Base-by-base conservation (phyloP, 2,797 vertebrate species). In the Poecilia picta region DNA sequence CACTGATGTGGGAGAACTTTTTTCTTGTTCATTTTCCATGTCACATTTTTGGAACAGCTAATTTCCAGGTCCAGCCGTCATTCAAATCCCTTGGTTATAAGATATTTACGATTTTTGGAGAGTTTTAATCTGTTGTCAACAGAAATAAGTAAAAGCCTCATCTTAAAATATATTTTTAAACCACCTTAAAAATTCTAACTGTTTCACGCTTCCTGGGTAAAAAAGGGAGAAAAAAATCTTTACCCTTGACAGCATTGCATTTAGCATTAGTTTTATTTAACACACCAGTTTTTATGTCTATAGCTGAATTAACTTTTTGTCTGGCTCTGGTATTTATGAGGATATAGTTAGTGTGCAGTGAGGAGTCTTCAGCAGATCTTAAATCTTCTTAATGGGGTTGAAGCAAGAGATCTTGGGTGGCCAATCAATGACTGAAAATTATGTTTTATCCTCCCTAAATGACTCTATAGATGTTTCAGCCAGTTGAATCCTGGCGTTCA, bases 341-440 rank as follows among this genome's bases (percentile, higher is more conserved):
- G 66, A 43, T 43, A 15, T n/a, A 70, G 11, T 20, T 25, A 43
- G 23, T 70, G 39, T 43, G 66, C 66, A 43, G 39, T n/a, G 66
- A 20, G 55, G 23, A 74, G 36, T 57, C 25, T 43, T 43, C 39
- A 28, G 33, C 5, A 75, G 25, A 59, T 28, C 53, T 43, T 41
- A 62, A 45, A 75, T 41, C 28, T 59, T 75, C 51, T 59, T 43
- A 31, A 31, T 45, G 16, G 16, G 73, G 53, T 45, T 75, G 25
- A 75, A 75, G 39, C 23, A 55, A 53, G 39, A 41, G 20, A 41
- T 74, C 53, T 45, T 31, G 41, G n/a, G 39, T 75, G 53, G 41
- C 55, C 55, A 75, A 75, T 75, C 41, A 43, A 70, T 70, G 66
- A 43, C 39, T 43, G 39, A n/a, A 70, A 70, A 43, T 70, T 25